A percentile compares a stretch with the other conserved stretches of the same genome.
Evolutionary conservation across 2,797 vertebrate species (phyloP).

Genomic region (Dendrocincla fuliginosa): DNA sequence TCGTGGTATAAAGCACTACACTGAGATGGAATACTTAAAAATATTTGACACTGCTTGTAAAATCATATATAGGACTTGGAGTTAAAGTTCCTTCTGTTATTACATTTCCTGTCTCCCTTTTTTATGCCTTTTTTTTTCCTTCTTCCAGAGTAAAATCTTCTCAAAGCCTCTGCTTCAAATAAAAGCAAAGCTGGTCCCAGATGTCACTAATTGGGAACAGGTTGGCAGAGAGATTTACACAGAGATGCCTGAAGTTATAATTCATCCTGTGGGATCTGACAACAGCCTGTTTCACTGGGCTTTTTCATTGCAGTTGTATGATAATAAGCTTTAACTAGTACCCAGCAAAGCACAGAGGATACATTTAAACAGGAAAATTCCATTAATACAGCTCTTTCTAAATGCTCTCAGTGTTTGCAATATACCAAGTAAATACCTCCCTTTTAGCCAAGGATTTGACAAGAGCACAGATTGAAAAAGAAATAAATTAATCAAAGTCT

Average conservation of each 20-base stretch:
- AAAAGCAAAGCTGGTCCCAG: slow-evolving; percentile 35
- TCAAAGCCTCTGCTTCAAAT: slow-evolving; percentile 37
- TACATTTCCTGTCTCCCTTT: slow-evolving; percentile 21
- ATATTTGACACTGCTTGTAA: neutral
- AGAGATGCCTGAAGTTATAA: slow-evolving; percentile 36
- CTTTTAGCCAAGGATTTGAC: neutral
- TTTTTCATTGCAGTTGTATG: slow-evolving; percentile 29
- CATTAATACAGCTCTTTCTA: neutral
- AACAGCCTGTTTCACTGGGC: neutral
- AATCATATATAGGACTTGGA: neutral
- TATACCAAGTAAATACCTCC: neutral
- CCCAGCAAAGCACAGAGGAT: neutral
- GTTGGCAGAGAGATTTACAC: slow-evolving; percentile 14
- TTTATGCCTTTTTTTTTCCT: neutral
- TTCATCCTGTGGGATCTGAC: slow-evolving; percentile 35
- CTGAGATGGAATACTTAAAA: neutral
- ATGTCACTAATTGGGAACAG: slow-evolving; percentile 73
- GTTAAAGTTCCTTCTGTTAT: neutral
- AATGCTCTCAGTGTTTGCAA: neutral
- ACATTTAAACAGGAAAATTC: neutral
- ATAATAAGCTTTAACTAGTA: neutral
- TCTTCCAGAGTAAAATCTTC: neutral
- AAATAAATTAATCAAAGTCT: neutral
- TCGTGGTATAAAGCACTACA: neutral
- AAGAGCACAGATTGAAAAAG: neutral